These are phyloP conservation scores for Ambastaia sidthimunki DNA, from an alignment of 2,797 vertebrate genomes.

Conservation along the genomic window DNA sequence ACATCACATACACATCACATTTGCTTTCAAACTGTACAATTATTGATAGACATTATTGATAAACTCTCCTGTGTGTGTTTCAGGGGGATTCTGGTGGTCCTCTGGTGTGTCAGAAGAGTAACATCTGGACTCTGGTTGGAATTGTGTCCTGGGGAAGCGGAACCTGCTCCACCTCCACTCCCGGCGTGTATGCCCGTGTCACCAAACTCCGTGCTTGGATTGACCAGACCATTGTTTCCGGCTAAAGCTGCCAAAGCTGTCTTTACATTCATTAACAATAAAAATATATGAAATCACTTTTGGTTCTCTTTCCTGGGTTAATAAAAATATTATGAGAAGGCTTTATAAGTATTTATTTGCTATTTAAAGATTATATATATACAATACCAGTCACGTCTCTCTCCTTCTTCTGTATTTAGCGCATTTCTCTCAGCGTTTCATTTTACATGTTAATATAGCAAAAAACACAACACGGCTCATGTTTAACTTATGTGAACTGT, in stretches of 20 bases:
- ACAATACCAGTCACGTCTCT: no score
- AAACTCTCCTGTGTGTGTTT: conserved; percentile 42
- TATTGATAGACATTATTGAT: background rate
- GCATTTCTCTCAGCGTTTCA: no score
- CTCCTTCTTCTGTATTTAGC: no score
- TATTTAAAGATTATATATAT: no score
- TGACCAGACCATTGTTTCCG: conserved; percentile 74
- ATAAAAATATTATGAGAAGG: background rate
- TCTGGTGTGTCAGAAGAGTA: conserved; percentile 80
- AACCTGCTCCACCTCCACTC: conserved; percentile 67
- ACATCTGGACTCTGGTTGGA: conserved; percentile 83
- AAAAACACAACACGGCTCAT: no score
- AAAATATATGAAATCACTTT: conserved; percentile 23
- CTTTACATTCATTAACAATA: conserved; percentile 44
- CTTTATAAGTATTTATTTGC: no score
- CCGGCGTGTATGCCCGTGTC: conserved; percentile 79
- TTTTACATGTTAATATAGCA: no score
- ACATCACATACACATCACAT: background rate
- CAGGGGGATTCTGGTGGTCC: conserved; percentile 87
- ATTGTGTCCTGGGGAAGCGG: conserved; percentile 87
- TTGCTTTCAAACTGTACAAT: background rate
- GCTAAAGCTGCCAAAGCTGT: conserved; percentile 72
- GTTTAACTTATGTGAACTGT: no score
- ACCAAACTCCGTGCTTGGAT: conserved; percentile 76
- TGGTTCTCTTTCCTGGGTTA: background rate